Conservation (phyloP, 2,888 invertebrate genomes). For the Agonum fuliginosum region DNA sequence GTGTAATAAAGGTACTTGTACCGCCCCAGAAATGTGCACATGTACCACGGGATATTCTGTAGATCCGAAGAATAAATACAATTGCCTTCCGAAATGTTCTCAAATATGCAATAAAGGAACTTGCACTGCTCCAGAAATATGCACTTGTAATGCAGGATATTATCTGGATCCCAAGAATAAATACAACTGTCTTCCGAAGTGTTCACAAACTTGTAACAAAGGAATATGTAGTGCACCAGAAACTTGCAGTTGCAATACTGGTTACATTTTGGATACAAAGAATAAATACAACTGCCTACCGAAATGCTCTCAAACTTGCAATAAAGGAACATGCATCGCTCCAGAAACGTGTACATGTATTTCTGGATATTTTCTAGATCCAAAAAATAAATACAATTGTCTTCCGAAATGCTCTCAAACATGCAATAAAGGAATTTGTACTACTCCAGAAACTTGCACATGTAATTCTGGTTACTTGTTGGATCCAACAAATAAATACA, state of each 20-base stretch:
- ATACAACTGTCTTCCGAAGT: conserved; percentile 69
- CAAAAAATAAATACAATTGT: conserved; percentile 64
- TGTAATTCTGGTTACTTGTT: conserved; percentile 75
- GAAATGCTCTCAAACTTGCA: conserved; percentile 62
- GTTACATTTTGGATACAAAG: conserved; percentile 57
- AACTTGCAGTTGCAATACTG: conserved; percentile 61
- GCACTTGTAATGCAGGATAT: conserved; percentile 66
- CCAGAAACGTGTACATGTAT: conserved; percentile 64
- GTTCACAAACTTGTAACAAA: conserved; percentile 70
- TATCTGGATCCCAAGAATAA: conserved; percentile 63
- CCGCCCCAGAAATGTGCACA: conserved; percentile 61
- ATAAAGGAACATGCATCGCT: conserved; percentile 63
- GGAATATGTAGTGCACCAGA: conserved; percentile 63
- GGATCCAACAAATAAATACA: conserved; percentile 70
- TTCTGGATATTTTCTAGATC: conserved; percentile 65
- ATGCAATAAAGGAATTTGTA: conserved; percentile 69
- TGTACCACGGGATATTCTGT: conserved; percentile 73
- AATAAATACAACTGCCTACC: conserved; percentile 62
- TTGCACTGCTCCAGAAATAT: conserved; percentile 62
- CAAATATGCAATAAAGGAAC: conserved; percentile 61
- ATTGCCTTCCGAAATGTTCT: conserved; percentile 66
- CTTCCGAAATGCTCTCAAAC: conserved; percentile 64
- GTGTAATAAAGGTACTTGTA: conserved; percentile 69
- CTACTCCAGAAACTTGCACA: conserved; percentile 68
- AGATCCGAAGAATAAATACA: conserved; percentile 64